Percentiles rank a stretch among this genome's conserved stretches.
These are phyloP conservation scores for Lophotriccus pileatus DNA, from an alignment of 2,797 vertebrate genomes.

Conservation along the genomic window DNA sequence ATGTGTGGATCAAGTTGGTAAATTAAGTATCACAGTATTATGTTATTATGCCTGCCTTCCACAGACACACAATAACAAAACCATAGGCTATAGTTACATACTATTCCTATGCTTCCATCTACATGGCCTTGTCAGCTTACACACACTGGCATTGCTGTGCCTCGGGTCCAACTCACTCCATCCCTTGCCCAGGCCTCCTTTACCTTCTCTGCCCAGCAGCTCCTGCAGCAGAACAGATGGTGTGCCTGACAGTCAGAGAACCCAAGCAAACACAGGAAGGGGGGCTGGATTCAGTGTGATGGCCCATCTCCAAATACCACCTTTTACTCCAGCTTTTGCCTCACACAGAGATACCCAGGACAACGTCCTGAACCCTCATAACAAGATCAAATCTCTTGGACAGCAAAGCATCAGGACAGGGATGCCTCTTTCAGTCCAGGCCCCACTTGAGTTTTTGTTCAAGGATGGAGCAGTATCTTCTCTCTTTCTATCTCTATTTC, in stretches of 20 bases:
- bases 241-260: not conserved
- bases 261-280: not conserved
- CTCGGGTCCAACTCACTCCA: fast-evolving
- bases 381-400: not conserved
- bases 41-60: constrained; percentile 24
- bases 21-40: constrained; percentile 61
- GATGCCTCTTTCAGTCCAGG: not conserved
- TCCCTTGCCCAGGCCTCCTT: not conserved
- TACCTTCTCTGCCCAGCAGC: not conserved
- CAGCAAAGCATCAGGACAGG: not conserved
- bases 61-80: constrained; percentile 15
- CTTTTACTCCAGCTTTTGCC: not conserved
- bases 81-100: not conserved
- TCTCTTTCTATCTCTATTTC: too few species aligned
- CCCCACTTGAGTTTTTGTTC: not conserved
- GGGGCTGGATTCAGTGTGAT: not conserved
- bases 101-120: not conserved
- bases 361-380: not conserved
- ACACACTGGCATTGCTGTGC: not conserved
- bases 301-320: not conserved
- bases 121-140: not conserved
- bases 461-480: not conserved
- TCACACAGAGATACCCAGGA: not conserved
- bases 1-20: constrained; percentile 43
- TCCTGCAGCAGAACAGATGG: not conserved